Conservation (phyloP, 2,888 invertebrate genomes). For the Dasysyrphus tricinctus region DNA sequence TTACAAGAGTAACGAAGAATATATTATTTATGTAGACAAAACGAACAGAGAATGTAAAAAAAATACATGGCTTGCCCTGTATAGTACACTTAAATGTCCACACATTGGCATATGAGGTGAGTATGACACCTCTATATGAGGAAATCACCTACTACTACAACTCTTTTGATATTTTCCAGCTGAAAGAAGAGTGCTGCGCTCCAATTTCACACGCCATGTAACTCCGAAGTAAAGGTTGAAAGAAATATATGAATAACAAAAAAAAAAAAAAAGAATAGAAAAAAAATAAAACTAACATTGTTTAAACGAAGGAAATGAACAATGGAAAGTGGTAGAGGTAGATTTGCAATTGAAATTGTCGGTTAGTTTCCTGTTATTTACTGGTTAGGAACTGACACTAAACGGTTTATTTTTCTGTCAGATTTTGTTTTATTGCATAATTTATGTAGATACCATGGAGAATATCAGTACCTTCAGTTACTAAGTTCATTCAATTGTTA, state of each 20-base stretch:
- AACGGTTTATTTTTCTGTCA: slow-evolving; percentile 9
- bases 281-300: slow-evolving; percentile 27
- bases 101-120: slow-evolving; percentile 24
- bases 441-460: slow-evolving; percentile 8
- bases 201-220: slow-evolving; percentile 53
- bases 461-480: slow-evolving; percentile 2
- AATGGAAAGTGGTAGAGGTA: slow-evolving; percentile 52
- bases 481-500: slow-evolving; percentile 13
- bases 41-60: slow-evolving; percentile 19
- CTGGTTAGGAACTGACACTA: slow-evolving; percentile 34
- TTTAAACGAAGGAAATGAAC: slow-evolving; percentile 48
- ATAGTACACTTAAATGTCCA: slow-evolving; percentile 14
- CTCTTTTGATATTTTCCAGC: slow-evolving; percentile 37
- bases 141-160: slow-evolving; percentile 45
- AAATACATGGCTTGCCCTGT: slow-evolving; percentile 16
- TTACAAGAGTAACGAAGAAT: slow-evolving; percentile 33
- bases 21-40: slow-evolving; percentile 31
- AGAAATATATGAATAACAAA: slow-evolving; percentile 24
- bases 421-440: slow-evolving; percentile 28
- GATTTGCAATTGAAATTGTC: slow-evolving; percentile 50
- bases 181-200: slow-evolving; percentile 51
- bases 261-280: neutral
- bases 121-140: slow-evolving; percentile 34
- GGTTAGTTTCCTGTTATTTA: slow-evolving; percentile 48
- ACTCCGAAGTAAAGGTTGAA: slow-evolving; percentile 28